Percentiles rank a stretch among this genome's conserved stretches.
Evolutionary conservation across 2,888 invertebrate species (phyloP).

Genomic region (Caenorhabditis sp.): DNA sequence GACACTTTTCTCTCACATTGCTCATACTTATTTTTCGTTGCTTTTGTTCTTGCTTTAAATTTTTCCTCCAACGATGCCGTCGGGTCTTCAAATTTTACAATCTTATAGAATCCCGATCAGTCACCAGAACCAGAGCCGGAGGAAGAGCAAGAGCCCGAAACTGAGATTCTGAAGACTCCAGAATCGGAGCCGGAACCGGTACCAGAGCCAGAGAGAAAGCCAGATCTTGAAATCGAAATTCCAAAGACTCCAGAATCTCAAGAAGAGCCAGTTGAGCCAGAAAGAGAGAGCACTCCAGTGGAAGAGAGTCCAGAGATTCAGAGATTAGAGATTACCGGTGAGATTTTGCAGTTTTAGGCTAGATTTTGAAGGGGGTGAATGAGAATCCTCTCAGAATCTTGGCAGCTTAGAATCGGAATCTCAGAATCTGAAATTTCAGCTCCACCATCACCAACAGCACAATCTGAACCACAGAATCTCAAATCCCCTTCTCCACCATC

Average conservation of each 20-base stretch:
- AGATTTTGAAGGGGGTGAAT: no score
- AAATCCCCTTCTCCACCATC: no score
- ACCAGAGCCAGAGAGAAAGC: constrained; percentile 16
- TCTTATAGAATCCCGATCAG: no score
- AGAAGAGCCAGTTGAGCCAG: no score
- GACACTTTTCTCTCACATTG: no score
- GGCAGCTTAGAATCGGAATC: background rate
- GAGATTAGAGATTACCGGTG: background rate
- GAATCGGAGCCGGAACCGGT: background rate
- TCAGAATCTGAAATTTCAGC: background rate
- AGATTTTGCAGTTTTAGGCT: background rate
- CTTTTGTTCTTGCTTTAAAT: background rate
- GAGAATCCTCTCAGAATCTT: no score
- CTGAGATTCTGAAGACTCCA: background rate
- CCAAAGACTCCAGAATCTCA: background rate
- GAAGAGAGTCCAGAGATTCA: background rate
- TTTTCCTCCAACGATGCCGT: no score
- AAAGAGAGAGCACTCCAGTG: constrained; percentile 1
- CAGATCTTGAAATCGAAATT: constrained; percentile 1
- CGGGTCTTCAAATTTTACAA: no score
- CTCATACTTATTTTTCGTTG: no score
- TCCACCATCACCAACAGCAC: background rate
- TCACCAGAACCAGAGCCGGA: constrained; percentile 6
- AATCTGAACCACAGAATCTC: no score
- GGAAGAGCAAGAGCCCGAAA: constrained; percentile 8